phyloP scores from a whole-genome alignment of 53 echinoderm and acorn worm species.

The Crossaster papposus region DNA sequence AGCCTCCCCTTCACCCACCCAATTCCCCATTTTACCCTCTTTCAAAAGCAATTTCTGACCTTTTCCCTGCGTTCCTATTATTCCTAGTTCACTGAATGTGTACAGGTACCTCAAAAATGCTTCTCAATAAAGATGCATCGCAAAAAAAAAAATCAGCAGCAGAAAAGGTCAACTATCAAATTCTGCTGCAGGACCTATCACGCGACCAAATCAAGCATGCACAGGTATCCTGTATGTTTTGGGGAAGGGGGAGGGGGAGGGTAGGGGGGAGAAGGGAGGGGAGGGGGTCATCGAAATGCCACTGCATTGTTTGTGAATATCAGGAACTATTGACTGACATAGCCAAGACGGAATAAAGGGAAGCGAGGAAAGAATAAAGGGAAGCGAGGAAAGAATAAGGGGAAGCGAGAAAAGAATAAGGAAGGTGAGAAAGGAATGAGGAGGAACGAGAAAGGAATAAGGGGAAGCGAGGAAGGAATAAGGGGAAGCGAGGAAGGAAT shows the following conservation, averaged over 20 bases:
- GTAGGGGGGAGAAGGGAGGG: too few species aligned
- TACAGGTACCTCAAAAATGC: too few species aligned
- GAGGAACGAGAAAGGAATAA: background rate
- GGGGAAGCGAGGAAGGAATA: too few species aligned
- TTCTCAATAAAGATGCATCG: background rate
- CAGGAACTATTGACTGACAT: background rate
- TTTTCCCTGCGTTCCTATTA: background rate
- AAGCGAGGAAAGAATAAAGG: background rate
- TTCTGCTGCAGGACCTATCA: background rate
- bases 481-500: too few species aligned
- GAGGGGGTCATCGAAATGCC: constrained; percentile 50
- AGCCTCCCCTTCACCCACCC: background rate
- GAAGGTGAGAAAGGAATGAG: background rate
- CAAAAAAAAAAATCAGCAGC: background rate
- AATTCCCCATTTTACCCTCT: background rate
- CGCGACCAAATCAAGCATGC: background rate
- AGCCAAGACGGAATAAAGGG: background rate
- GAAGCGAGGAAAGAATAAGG: background rate
- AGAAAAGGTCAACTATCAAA: constrained; percentile 45
- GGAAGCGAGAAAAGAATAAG: background rate
- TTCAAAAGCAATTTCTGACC: constrained; percentile 13
- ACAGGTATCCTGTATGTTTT: background rate
- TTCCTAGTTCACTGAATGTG: background rate
- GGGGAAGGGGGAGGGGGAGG: too few species aligned
- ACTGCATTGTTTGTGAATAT: constrained; percentile 54